These are phyloP conservation scores for Phoronis australis DNA, from an alignment of 2,888 invertebrate species.

Conservation along the genomic window DNA sequence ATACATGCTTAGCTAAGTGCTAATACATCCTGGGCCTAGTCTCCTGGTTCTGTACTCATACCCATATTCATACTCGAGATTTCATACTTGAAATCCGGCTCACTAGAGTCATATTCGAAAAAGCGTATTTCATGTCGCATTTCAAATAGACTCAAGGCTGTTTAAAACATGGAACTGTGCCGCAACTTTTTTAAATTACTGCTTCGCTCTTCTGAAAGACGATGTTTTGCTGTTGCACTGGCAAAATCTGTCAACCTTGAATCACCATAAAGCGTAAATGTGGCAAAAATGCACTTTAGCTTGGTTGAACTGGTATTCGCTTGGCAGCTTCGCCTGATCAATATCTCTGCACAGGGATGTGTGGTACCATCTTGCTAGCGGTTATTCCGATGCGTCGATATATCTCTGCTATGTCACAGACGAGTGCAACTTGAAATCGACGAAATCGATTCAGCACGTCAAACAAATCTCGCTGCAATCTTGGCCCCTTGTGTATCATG, in stretches of 20 bases:
- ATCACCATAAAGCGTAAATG: conserved; percentile 3
- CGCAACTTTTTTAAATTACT: no score
- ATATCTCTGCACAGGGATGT: conserved; percentile 10
- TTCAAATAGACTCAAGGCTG: conserved; percentile 4
- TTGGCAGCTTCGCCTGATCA: not conserved
- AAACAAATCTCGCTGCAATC: conserved; percentile 5
- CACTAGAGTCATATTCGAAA: no score
- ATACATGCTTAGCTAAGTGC: no score
- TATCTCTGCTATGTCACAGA: conserved; percentile 12
- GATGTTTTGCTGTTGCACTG: no score
- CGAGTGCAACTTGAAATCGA: conserved; percentile 1
- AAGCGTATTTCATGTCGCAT: no score
- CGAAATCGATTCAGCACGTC: conserved; percentile 7
- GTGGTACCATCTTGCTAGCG: conserved; percentile 3
- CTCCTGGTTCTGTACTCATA: conserved; percentile 9
- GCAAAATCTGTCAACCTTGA: no score
- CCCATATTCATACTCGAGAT: no score
- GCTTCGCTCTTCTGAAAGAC: no score
- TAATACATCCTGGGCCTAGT: no score
- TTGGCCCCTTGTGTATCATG: no score
- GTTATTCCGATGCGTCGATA: conserved; percentile 5
- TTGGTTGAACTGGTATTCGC: conserved; percentile 6
- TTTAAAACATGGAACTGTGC: conserved; percentile 2
- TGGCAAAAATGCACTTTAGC: conserved; percentile 6
- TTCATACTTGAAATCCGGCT: no score